Evolutionary conservation across 2,797 vertebrate genomes (phyloP), one percentile per base, ranked within the genome.

Genomic region (Spondyliosoma cantharus): DNA sequence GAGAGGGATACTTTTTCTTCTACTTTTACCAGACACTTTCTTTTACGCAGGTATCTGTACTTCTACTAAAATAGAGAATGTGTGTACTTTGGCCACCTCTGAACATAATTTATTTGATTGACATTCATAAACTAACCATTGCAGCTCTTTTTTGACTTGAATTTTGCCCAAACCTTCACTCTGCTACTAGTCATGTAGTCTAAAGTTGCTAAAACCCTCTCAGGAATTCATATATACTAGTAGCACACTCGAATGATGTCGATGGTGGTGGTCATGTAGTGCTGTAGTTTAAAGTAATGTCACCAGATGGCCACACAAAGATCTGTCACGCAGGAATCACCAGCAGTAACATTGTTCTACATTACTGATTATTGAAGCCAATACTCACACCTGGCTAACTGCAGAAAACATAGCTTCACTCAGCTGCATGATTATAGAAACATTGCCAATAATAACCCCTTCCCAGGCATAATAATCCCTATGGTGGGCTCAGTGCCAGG

Each of bases 301-400:
- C 64, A 84, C 81, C 88, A 91, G 87, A 91, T 91, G 88, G 80
- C 67, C n/a, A 19, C 59, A 32, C 0, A 37, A 7, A 61, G 27
- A 49, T 68, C 16, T 69, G 52, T 80, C 50, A 25, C 56, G 90
- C 73, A 66, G 53, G 58, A 76, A 60, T 42, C 50, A 49, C 32
- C 48, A 62, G 43, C 68, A 60, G 63, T 32, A 29, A 57, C 32
- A 48, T 46, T 58, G 49, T 14, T 61, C 24, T 49, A 16, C 59
- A 48, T 16, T 12, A 7, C 8, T 42, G 5, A 5, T 62, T 25
- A 54, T 16, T 19, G 22, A 19, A 19, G 22, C 25, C 52, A 60
- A 64, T 8, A 45, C 19, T 73, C n/a, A 58, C 49, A 68, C 64
- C 48, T 48, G 24, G 27, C 20, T 54, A 25, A 80, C 22, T 53